Percentiles rank a stretch among this genome's conserved stretches.
phyloP scores from a whole-genome alignment of 92 coral and sea anemone genomes.

The Actinostola sp. region DNA sequence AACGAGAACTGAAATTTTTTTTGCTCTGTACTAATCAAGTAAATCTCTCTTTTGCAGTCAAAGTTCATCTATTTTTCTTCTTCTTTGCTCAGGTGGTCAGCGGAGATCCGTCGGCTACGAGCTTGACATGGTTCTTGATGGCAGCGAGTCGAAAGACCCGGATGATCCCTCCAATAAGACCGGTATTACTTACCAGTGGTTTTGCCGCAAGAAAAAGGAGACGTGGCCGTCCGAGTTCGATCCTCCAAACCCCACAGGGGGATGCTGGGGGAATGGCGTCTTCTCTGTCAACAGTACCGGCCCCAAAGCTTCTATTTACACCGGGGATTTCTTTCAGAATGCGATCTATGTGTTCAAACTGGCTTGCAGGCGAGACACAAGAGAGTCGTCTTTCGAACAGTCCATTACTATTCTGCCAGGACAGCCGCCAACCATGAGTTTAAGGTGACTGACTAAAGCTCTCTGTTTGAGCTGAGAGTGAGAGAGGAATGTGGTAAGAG shows the following conservation, averaged over 20 bases:
- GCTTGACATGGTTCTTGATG: constrained; percentile 68
- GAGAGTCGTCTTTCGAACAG: constrained; percentile 71
- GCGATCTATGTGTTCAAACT: constrained; percentile 70
- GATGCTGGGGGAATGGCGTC: constrained; percentile 81
- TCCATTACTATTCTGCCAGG: constrained; percentile 69
- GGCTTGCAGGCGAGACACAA: constrained; percentile 49
- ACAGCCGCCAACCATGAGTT: constrained; percentile 84
- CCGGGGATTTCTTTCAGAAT: constrained; percentile 72
- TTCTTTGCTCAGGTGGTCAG: constrained; percentile 61
- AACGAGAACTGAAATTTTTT: neutral
- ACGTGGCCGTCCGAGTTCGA: constrained; percentile 46
- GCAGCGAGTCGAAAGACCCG: constrained; percentile 81
- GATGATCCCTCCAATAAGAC: constrained; percentile 66
- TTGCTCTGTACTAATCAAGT: neutral
- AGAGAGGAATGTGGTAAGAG: too few species aligned
- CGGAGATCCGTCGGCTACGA: constrained; percentile 81
- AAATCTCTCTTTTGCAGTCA: too few species aligned
- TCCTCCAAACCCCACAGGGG: constrained; percentile 52
- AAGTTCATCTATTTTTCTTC: neutral
- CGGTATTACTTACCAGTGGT: constrained; percentile 76
- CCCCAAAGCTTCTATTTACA: constrained; percentile 41
- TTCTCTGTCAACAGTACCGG: constrained; percentile 50
- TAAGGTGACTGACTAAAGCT: constrained; percentile 87
- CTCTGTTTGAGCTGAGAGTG: neutral
- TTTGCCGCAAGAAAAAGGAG: constrained; percentile 70